These are phyloP conservation scores for Rhopilema esculentum DNA, from an alignment of 30 jellyfish, hydroid and myxozoan genomes.

Conservation along the genomic window DNA sequence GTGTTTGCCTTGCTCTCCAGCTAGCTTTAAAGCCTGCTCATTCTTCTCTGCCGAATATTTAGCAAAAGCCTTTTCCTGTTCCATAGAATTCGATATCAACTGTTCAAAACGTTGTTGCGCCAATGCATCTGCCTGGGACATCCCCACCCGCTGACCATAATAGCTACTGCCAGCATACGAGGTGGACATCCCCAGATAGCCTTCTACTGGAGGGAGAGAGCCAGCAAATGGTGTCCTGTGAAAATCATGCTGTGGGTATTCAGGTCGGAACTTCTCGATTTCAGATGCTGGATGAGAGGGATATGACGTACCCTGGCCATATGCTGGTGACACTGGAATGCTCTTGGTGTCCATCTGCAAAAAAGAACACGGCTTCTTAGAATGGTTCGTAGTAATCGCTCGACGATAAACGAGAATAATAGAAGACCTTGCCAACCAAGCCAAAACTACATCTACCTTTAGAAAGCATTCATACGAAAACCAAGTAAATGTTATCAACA, in stretches of 20 bases:
- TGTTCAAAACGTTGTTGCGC: conserved; percentile 67
- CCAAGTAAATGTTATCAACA: too few species aligned
- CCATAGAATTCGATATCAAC: conserved; percentile 49
- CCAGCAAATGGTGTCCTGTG: conserved; percentile 56
- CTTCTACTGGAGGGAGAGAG: conserved; percentile 49
- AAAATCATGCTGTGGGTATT: conserved; percentile 59
- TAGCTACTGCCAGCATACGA: conserved; percentile 58
- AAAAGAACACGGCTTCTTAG: too few species aligned
- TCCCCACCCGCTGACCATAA: conserved; percentile 60
- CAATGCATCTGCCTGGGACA: conserved; percentile 51
- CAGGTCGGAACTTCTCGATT: conserved; percentile 65
- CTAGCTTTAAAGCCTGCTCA: conserved; percentile 36
- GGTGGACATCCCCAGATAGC: conserved; percentile 55
- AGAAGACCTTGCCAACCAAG: too few species aligned
- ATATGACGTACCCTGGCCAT: conserved; percentile 53
- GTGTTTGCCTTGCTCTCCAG: conserved; percentile 50
- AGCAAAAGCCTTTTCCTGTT: conserved; percentile 40
- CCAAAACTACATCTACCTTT: too few species aligned
- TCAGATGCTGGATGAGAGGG: conserved; percentile 60
- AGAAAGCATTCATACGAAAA: too few species aligned
- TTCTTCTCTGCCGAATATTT: conserved; percentile 52
- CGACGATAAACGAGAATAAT: too few species aligned
- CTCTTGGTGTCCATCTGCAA: conserved; percentile 63
- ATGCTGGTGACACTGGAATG: conserved; percentile 70
- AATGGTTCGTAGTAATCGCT: too few species aligned